These are phyloP conservation scores for Dinoponera quadriceps DNA, from an alignment of 1,140 invertebrate species.

Conservation along the genomic window DNA sequence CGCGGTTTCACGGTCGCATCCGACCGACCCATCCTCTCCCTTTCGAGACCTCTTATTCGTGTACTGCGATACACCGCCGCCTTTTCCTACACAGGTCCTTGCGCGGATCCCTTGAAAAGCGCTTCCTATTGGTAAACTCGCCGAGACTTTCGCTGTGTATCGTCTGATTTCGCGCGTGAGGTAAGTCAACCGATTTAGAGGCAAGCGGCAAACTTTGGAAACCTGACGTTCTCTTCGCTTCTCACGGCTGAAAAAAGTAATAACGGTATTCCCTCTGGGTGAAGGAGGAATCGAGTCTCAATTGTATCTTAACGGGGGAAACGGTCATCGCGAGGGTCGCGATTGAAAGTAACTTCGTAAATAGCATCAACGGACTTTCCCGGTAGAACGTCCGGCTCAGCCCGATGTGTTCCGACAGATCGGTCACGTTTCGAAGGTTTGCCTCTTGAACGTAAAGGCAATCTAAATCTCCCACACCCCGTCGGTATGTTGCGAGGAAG, in stretches of 20 bases:
- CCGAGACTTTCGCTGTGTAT: conserved; percentile 13
- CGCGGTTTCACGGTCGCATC: conserved; percentile 40
- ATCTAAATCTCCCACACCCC: neutral
- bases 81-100: conserved; percentile 26
- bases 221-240: conserved; percentile 6
- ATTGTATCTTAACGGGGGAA: neutral
- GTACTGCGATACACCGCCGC: conserved; percentile 29
- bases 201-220: conserved; percentile 13
- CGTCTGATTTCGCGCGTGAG: conserved; percentile 35
- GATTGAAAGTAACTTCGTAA: neutral
- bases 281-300: neutral
- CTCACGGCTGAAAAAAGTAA: neutral
- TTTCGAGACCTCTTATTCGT: conserved; percentile 44
- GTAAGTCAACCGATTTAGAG: neutral
- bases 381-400: neutral
- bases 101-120: conserved; percentile 18
- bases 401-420: neutral
- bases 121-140: conserved; percentile 22
- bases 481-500: conserved; percentile 27
- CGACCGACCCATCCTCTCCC: conserved; percentile 3
- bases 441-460: conserved; percentile 8
- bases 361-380: neutral
- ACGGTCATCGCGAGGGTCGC: neutral
- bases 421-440: conserved; percentile 21
- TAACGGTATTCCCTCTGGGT: too few relatives aligned